These are phyloP conservation scores for Heliconius hortense DNA, from an alignment of 2,888 invertebrate genomes.

Conservation along the genomic window DNA sequence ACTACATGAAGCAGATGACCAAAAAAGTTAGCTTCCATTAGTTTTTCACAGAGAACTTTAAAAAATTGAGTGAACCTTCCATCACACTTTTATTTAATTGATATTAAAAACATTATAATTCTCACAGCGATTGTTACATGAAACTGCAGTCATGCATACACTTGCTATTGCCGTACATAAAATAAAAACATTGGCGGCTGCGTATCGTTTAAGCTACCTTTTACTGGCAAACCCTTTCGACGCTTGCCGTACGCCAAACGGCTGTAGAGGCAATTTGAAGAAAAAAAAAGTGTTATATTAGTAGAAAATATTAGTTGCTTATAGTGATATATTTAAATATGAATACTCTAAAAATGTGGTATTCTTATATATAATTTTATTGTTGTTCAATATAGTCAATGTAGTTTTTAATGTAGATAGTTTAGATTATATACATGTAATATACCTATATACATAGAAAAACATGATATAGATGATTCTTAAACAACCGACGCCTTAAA, in stretches of 20 bases:
- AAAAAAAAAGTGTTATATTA: too few relatives aligned
- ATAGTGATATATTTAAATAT: not conserved
- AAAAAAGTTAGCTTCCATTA: not conserved
- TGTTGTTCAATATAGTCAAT: not conserved
- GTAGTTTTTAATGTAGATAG: not conserved
- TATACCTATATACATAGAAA: not conserved
- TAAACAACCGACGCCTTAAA: conserved; percentile 44
- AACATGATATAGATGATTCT: not conserved
- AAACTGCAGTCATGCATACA: conserved; percentile 22
- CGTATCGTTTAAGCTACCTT: conserved; percentile 37
- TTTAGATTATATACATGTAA: not conserved
- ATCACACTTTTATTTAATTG: conserved; percentile 1
- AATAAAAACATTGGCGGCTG: conserved; percentile 36
- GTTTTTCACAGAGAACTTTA: not conserved
- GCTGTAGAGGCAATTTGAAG: conserved; percentile 33
- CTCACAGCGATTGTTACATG: conserved; percentile 20
- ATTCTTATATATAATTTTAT: not conserved
- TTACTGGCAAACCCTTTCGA: conserved; percentile 38
- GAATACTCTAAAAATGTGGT: not conserved
- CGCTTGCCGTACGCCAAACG: conserved; percentile 26
- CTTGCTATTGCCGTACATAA: conserved; percentile 29
- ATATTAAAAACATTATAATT: conserved; percentile 11
- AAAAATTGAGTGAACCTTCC: not conserved
- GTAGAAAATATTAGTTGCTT: not conserved
- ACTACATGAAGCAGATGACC: not conserved